phyloP scores from a whole-genome alignment of 2,888 invertebrate species.

The Sclerodermus sp. region DNA sequence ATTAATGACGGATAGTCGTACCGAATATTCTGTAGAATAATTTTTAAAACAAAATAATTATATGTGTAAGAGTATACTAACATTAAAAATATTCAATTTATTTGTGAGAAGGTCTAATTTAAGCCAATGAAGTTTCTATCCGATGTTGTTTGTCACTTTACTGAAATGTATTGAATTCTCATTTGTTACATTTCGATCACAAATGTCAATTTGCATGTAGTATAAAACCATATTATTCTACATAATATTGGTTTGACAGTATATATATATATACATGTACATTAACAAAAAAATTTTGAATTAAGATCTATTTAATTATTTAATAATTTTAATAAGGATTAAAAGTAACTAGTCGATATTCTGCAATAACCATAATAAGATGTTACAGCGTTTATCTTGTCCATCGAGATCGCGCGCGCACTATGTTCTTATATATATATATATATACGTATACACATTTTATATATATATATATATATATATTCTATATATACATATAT shows the following conservation, averaged over 20 bases:
- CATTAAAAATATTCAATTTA: not conserved
- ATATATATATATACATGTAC: conserved; percentile 24
- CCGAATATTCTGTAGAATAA: not conserved
- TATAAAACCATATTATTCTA: conserved; percentile 25
- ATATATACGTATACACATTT: conserved; percentile 11
- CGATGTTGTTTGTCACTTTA: too few relatives aligned
- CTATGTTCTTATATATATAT: conserved; percentile 35
- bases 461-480: conserved; percentile 27
- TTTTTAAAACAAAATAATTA: not conserved
- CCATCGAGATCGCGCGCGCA: conserved; percentile 34
- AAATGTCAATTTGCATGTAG: conserved; percentile 1
- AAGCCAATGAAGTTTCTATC: too few relatives aligned
- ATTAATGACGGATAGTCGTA: not conserved
- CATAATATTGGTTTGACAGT: conserved; percentile 32
- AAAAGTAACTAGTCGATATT: conserved; percentile 53
- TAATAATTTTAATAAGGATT: conserved; percentile 41
- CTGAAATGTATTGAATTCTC: too few relatives aligned
- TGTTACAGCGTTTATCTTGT: conserved; percentile 39
- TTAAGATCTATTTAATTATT: conserved; percentile 10
- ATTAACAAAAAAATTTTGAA: conserved; percentile 1
- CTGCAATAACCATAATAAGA: conserved; percentile 41
- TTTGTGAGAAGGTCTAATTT: too few relatives aligned
- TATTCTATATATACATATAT: conserved; percentile 9
- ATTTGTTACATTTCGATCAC: conserved; percentile 1
- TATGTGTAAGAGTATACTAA: not conserved